Evolutionary conservation across 2,797 vertebrate genomes (phyloP), one percentile per base, ranked within the genome.

Genomic region (Labroides dimidiatus): DNA sequence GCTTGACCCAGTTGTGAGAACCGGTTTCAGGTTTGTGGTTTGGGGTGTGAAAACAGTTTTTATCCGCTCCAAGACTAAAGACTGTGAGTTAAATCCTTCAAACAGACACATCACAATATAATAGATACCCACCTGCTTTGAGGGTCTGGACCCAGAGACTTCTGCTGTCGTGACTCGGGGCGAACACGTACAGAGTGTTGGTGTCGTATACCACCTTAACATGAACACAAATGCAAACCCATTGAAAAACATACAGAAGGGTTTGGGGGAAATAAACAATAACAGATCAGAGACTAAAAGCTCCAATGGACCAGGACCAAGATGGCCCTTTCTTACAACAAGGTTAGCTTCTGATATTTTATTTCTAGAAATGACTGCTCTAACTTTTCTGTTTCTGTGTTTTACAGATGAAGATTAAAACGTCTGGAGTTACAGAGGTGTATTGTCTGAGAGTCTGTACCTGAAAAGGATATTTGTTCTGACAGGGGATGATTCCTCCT

Each of bases 381-480:
- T 27, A 27, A 27, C 27, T 27, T 27, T 27, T 27, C 27, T 27
- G 27, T 33, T 33, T 33, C 8, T 33, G 8, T 27, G 3, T 27
- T 27, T 27, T 6, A 27, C 24, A 27, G 24, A 27, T 27, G 6
- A 27, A 27, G 24, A 27, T 27, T 27, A 6, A 27, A 6, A 27
- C 24, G 11, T 41, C 36, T 7, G 20, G 19, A 47, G 10, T 33
- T 33, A 33, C 30, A 14, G n/a, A 21, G 20, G 45, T 13, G 12
- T 6, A 11, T 39, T 12, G n/a, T 12, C 17, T 55, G 17, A 17
- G 10, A 3, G 16, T n/a, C 4, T 3, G 4, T 93, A 98, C 97
- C 96, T 99, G 97, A 88, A 99, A 99, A 0, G 97, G 95, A 52
- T 96, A 99, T 84, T 99, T 98, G 89, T 98, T 96, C 82, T 96